A percentile compares a stretch with the other conserved stretches of the same genome.
Evolutionary conservation across 2,113 vertebrate genomes (phyloP).

Genomic region (Phaetusa simplex): DNA sequence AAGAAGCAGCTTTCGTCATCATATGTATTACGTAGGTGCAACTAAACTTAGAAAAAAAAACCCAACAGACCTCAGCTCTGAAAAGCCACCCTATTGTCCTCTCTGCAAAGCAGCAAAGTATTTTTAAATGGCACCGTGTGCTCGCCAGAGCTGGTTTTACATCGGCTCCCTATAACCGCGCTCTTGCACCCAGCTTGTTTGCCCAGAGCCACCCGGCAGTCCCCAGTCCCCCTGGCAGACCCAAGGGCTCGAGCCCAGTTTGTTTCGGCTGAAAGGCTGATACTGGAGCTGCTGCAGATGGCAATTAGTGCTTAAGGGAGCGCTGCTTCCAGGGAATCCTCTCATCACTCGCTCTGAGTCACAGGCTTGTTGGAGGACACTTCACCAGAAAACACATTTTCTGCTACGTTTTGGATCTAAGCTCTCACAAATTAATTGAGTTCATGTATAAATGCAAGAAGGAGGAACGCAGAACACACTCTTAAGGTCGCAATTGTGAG

Average conservation of each 20-base stretch:
- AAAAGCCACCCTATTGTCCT: background rate
- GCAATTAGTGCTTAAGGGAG: constrained; percentile 30
- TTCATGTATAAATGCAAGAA: background rate
- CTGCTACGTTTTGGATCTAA: background rate
- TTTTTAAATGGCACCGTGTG: accelerated
- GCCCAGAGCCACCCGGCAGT: background rate
- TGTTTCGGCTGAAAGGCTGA: background rate
- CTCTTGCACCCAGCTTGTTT: background rate
- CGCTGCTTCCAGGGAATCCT: constrained; percentile 35
- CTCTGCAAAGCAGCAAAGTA: background rate
- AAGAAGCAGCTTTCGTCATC: background rate
- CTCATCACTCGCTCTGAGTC: background rate
- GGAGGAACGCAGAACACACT: background rate
- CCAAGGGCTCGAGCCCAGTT: background rate
- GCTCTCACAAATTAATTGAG: background rate
- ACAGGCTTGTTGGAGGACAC: background rate
- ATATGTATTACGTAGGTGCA: background rate
- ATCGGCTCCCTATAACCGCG: accelerated
- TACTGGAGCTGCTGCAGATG: background rate
- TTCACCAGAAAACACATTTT: background rate
- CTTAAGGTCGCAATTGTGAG: background rate
- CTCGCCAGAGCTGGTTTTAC: background rate
- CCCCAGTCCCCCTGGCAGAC: background rate
- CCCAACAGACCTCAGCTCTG: background rate
- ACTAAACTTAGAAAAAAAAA: background rate